phyloP scores from a whole-genome alignment of 2,888 invertebrate species.

The Pristionchus entomophagus region DNA sequence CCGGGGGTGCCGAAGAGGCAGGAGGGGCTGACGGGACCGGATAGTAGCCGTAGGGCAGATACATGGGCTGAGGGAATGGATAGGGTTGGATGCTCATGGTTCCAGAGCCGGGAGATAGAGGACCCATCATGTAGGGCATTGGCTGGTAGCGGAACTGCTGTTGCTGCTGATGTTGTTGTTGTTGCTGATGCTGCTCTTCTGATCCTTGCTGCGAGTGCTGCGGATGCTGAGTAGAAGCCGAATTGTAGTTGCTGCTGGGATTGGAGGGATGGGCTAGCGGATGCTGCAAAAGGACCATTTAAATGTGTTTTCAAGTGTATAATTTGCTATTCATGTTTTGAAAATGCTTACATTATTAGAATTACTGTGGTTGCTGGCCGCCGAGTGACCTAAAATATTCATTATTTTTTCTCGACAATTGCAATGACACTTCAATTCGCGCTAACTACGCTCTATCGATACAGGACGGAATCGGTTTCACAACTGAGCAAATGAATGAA shows the following conservation, averaged over 20 bases:
- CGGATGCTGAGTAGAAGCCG: not conserved
- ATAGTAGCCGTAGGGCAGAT: not conserved
- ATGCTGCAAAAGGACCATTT: not conserved
- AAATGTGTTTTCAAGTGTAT: not conserved
- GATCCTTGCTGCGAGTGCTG: not conserved
- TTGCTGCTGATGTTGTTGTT: not conserved
- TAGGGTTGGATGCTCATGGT: not conserved
- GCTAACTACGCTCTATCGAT: not conserved
- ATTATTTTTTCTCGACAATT: too few species aligned
- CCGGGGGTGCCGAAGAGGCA: not conserved
- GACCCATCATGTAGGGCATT: not conserved
- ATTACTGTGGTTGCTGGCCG: constrained; percentile 26
- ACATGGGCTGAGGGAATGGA: not conserved
- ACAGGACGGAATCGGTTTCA: not conserved
- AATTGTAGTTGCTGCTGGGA: not conserved
- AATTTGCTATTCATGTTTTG: too few species aligned
- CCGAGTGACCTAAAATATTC: not conserved
- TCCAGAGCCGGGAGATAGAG: not conserved
- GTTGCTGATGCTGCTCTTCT: not conserved
- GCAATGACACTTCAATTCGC: too few species aligned
- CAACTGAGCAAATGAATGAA: too few species aligned
- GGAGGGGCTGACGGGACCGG: not conserved
- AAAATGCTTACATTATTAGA: constrained; percentile 10
- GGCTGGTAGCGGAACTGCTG: not conserved
- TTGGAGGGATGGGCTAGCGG: not conserved